Evolutionary conservation across 2,888 invertebrate genomes (phyloP).

Genomic region (Campaea margaritaria): DNA sequence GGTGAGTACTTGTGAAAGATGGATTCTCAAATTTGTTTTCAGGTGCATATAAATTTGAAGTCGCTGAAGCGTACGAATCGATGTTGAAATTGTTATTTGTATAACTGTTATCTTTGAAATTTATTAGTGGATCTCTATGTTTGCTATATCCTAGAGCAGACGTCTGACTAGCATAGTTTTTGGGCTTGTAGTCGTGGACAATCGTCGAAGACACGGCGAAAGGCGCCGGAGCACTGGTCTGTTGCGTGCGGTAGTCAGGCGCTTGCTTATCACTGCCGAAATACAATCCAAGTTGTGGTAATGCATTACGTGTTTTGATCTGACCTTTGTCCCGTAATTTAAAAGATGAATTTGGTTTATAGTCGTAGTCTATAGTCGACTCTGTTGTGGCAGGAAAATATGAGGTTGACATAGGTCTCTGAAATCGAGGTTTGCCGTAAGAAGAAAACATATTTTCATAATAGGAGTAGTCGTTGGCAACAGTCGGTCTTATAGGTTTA

Average conservation of each 20-base stretch:
- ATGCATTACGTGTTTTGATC: conserved; percentile 55
- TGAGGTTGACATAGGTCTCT: conserved; percentile 53
- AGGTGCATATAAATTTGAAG: conserved; percentile 64
- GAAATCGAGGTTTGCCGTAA: conserved; percentile 56
- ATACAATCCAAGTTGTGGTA: conserved; percentile 45
- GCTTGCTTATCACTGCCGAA: conserved; percentile 57
- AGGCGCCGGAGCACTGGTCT: conserved; percentile 62
- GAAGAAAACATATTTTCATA: conserved; percentile 73
- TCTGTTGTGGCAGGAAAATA: conserved; percentile 51
- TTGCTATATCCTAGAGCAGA: conserved; percentile 54
- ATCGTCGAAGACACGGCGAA: conserved; percentile 71
- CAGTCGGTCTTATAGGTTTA: conserved; percentile 59
- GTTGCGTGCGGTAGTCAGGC: conserved; percentile 59
- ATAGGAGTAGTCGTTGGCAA: conserved; percentile 67
- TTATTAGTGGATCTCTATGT: conserved; percentile 63
- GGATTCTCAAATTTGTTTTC: conserved; percentile 59
- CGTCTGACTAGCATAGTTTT: conserved; percentile 51
- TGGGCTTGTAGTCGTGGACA: conserved; percentile 73
- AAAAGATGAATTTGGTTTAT: conserved; percentile 62
- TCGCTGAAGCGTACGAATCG: conserved; percentile 66
- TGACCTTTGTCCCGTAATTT: conserved; percentile 63
- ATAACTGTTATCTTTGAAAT: conserved; percentile 64
- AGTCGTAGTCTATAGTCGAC: conserved; percentile 54
- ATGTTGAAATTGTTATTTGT: conserved; percentile 65
- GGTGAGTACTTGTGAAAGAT: conserved; percentile 39